phyloP scores from a whole-genome alignment of 92 coral and sea anemone species.

The Umimayanthus chanpuru region DNA sequence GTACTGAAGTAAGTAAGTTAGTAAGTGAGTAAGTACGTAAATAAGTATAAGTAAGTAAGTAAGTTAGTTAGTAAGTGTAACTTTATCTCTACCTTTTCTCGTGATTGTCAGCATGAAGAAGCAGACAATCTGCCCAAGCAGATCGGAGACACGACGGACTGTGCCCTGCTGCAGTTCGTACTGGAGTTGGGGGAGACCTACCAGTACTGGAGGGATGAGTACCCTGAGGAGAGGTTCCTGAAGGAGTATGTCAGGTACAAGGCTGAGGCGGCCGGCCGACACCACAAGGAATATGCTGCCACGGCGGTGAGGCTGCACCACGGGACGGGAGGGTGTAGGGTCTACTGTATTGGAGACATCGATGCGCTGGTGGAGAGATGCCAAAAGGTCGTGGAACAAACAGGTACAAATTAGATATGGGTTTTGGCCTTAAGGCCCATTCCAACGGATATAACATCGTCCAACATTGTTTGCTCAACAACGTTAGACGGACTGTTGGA shows the following conservation, averaged over 20 bases:
- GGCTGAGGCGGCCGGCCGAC: constrained; percentile 40
- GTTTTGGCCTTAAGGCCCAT: too few relatives aligned
- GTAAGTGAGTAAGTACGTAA: too few relatives aligned
- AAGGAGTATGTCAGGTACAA: constrained; percentile 62
- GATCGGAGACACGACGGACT: constrained; percentile 83
- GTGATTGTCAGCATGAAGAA: constrained; percentile 64
- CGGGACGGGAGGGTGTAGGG: constrained; percentile 51
- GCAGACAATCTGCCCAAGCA: constrained; percentile 75
- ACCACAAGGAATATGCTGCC: constrained; percentile 64
- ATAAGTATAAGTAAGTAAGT: too few relatives aligned
- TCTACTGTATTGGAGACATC: constrained; percentile 70
- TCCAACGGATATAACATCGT: too few relatives aligned
- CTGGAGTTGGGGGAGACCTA: constrained; percentile 80
- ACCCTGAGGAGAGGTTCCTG: constrained; percentile 79
- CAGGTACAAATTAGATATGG: neutral
- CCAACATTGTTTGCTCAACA: too few relatives aligned
- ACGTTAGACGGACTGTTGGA: too few relatives aligned
- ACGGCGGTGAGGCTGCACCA: constrained; percentile 68
- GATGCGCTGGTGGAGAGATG: constrained; percentile 45
- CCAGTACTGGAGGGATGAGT: constrained; percentile 83
- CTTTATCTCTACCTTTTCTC: neutral
- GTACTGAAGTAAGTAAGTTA: too few relatives aligned
- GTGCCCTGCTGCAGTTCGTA: constrained; percentile 87
- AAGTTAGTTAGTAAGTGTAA: too few relatives aligned
- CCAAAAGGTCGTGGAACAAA: constrained; percentile 4